phyloP scores from a whole-genome alignment of 2,113 vertebrate genomes.

The Hippolais icterina region DNA sequence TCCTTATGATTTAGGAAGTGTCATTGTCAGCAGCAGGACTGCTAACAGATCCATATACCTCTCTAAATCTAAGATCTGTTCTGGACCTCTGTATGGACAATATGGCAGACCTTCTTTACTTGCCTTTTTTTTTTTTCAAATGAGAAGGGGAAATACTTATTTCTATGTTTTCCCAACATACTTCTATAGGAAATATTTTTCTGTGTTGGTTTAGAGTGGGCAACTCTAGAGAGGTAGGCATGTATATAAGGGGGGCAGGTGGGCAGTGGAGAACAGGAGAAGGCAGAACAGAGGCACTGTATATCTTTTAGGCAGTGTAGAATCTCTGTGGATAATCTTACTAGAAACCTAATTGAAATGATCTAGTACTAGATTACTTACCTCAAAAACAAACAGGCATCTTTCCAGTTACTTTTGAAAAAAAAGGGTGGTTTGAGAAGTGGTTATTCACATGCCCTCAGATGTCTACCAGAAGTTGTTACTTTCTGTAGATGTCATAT shows the following conservation, averaged over 20 bases:
- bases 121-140: not conserved
- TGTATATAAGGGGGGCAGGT: not conserved
- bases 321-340: not conserved
- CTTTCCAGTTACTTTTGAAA: not conserved
- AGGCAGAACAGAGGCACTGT: not conserved
- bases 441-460: not conserved
- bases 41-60: not conserved
- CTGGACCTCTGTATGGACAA: not conserved
- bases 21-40: not conserved
- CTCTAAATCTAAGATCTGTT: not conserved
- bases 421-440: not conserved
- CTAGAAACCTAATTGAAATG: not conserved
- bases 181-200: not conserved
- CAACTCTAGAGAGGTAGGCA: not conserved
- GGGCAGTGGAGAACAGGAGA: not conserved
- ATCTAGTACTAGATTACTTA: not conserved
- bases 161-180: not conserved
- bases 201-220: not conserved
- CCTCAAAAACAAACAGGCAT: not conserved
- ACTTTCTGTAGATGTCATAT: not conserved
- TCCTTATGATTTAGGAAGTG: not conserved
- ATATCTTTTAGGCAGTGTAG: not conserved
- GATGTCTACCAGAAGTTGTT: not conserved
- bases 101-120: not conserved
- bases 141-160: not conserved